Conservation (phyloP, 2,113 vertebrate genomes). For the Lepidothrix coronata region DNA sequence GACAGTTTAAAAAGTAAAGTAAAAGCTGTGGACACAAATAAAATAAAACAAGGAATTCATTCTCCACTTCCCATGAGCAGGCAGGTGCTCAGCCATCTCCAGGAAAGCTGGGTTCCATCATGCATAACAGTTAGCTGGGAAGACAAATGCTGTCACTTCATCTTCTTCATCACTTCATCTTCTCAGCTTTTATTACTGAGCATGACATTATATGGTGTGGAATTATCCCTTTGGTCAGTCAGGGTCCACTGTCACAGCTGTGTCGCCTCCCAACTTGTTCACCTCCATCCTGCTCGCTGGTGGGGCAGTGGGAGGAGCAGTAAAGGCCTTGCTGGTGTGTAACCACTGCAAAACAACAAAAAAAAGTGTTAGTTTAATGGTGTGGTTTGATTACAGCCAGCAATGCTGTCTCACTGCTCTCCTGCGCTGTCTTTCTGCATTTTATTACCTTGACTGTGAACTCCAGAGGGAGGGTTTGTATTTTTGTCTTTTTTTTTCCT, state of each 20-base stretch:
- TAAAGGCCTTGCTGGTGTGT: not conserved
- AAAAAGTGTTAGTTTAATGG: not conserved
- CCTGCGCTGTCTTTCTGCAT: not conserved
- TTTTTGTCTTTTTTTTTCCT: not conserved
- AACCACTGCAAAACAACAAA: not conserved
- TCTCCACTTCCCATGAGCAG: not conserved
- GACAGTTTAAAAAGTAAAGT: not conserved
- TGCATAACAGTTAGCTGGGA: fast-evolving
- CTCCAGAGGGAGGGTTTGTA: not conserved
- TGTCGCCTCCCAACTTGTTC: not conserved
- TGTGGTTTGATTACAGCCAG: not conserved
- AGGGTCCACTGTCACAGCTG: not conserved
- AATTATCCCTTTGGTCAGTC: not conserved
- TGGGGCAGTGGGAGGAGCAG: not conserved
- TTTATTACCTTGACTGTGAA: not conserved
- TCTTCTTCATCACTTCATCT: not conserved
- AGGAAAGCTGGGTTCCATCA: not conserved
- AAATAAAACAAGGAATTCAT: not conserved
- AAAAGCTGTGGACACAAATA: not conserved
- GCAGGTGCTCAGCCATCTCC: not conserved
- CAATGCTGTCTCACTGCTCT: not conserved
- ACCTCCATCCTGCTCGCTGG: fast-evolving
- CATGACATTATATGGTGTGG: fast-evolving
- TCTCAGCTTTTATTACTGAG: not conserved
- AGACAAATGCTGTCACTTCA: not conserved